A percentile compares a stretch with the other conserved stretches of the same genome.
phyloP scores from a whole-genome alignment of 2,888 invertebrate genomes.

The Latrodectus hesperus region DNA sequence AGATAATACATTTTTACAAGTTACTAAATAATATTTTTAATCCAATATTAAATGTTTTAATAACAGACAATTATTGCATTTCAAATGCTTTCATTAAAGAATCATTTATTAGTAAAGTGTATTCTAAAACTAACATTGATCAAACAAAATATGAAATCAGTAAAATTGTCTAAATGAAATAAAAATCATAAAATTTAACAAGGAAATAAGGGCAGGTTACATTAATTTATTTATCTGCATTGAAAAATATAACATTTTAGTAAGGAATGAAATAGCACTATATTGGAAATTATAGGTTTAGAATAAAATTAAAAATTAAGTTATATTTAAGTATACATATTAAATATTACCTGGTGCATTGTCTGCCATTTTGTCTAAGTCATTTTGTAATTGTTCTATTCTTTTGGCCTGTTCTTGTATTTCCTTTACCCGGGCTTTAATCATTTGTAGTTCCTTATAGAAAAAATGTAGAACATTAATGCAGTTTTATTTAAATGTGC shows the following conservation, averaged over 20 bases:
- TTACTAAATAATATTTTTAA: too few species aligned
- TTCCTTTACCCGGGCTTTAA: constrained; percentile 96
- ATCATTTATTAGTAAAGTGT: too few species aligned
- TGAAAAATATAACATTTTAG: neutral
- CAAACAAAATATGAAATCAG: too few species aligned
- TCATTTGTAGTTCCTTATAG: constrained; percentile 89
- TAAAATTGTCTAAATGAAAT: neutral
- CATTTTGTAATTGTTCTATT: constrained; percentile 94
- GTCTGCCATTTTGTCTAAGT: constrained; percentile 98
- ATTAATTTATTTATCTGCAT: neutral
- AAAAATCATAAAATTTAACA: neutral
- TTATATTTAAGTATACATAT: neutral
- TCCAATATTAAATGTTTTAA: too few species aligned
- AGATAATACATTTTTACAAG: too few species aligned
- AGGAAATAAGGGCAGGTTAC: neutral
- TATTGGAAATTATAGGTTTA: neutral
- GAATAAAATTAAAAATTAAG: neutral
- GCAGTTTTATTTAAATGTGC: too few species aligned
- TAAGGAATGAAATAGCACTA: neutral
- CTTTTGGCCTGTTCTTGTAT: constrained; percentile 99
- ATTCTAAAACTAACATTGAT: too few species aligned
- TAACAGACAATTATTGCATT: too few species aligned
- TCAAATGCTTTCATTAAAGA: too few species aligned
- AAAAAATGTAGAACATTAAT: too few species aligned
- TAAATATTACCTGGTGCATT: constrained; percentile 35